These are phyloP conservation scores for Florisuga fusca DNA, from an alignment of 2,797 vertebrate species.

Conservation along the genomic window DNA sequence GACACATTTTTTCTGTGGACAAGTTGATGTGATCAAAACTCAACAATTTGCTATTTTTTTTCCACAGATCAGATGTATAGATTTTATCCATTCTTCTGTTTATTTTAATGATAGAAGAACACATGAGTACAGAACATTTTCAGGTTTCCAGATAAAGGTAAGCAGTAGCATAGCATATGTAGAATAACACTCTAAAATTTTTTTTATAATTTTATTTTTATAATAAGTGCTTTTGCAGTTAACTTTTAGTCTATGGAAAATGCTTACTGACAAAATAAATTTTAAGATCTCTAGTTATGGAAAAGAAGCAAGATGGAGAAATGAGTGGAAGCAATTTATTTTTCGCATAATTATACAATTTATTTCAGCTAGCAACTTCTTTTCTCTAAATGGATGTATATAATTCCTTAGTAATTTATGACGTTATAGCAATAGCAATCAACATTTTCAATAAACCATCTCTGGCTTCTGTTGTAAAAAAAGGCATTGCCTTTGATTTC, in stretches of 20 bases:
- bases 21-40: neutral
- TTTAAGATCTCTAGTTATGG: neutral
- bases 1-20: neutral
- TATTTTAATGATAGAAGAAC: neutral
- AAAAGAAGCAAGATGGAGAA: slow-evolving; percentile 19
- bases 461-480: slow-evolving; percentile 9
- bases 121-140: neutral
- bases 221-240: neutral
- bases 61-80: no score
- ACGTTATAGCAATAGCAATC: slow-evolving; percentile 30
- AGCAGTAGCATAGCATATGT: neutral
- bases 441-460: slow-evolving; percentile 37
- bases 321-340: slow-evolving; percentile 59
- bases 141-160: neutral
- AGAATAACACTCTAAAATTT: neutral
- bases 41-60: neutral
- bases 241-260: neutral
- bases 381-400: slow-evolving; percentile 12
- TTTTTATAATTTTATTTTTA: neutral
- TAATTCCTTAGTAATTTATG: slow-evolving; percentile 26
- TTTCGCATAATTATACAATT: slow-evolving; percentile 47
- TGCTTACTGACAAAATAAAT: neutral
- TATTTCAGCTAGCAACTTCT: slow-evolving; percentile 40
- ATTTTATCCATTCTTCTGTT: neutral
- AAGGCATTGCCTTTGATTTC: slow-evolving; percentile 8